A percentile compares a stretch with the other conserved stretches of the same genome.
Conservation (phyloP, 1,140 invertebrate genomes). For the Papilio dardanus region DNA sequence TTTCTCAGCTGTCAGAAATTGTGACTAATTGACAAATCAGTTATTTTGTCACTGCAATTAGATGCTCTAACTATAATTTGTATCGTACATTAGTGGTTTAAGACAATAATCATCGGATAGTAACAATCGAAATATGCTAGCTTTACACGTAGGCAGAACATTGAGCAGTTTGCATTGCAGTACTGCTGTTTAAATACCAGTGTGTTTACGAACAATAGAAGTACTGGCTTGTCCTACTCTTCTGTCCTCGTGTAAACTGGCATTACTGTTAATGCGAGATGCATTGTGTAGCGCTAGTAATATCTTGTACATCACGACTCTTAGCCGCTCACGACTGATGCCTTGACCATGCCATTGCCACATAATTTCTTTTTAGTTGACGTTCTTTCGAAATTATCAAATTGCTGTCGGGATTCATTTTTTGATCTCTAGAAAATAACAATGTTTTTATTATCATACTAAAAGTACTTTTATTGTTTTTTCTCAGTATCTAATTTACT, state of each 20-base stretch:
- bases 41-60: conserved; percentile 1
- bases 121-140: conserved; percentile 43
- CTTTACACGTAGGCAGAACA: background rate
- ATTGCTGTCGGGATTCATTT: conserved; percentile 6
- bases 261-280: conserved; percentile 62
- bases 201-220: background rate
- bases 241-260: background rate
- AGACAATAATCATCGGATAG: conserved; percentile 58
- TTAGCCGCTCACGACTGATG: conserved; percentile 51
- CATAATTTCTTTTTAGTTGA: conserved; percentile 59
- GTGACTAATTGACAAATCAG: background rate
- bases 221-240: background rate
- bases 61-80: conserved; percentile 46
- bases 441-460: background rate
- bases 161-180: background rate
- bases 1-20: background rate
- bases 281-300: conserved; percentile 61
- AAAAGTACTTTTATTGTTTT: background rate
- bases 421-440: conserved; percentile 24
- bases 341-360: conserved; percentile 72
- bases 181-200: background rate
- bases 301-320: conserved; percentile 69
- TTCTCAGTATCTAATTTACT: background rate
- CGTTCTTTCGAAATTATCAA: conserved; percentile 54
- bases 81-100: conserved; percentile 54